These are phyloP conservation scores for Rhyzopertha dominica DNA, from an alignment of 1,140 invertebrate genomes.

Conservation along the genomic window DNA sequence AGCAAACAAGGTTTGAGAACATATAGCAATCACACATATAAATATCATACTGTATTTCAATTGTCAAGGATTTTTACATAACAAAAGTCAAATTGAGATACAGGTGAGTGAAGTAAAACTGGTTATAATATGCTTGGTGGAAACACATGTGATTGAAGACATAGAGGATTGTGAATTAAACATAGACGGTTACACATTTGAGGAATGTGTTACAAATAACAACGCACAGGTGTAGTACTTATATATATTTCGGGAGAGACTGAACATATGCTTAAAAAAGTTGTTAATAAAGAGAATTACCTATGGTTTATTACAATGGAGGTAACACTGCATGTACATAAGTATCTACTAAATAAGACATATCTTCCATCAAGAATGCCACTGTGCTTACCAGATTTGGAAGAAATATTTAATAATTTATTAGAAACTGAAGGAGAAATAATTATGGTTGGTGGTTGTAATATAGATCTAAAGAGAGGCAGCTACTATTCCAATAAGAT, in stretches of 20 bases:
- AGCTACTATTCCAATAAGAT: constrained; percentile 1
- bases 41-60: constrained; percentile 4
- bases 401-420: background rate
- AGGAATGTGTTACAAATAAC: background rate
- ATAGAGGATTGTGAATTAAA: constrained; percentile 1
- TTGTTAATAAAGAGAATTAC: constrained; percentile 6
- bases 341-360: background rate
- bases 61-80: constrained; percentile 2
- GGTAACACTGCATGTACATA: background rate
- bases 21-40: background rate
- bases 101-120: background rate
- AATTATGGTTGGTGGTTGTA: background rate
- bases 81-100: background rate
- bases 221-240: background rate
- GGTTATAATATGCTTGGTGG: background rate
- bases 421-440: background rate
- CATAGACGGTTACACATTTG: background rate
- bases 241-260: background rate
- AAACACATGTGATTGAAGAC: constrained; percentile 4
- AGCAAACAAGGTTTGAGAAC: background rate
- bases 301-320: background rate
- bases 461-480: background rate
- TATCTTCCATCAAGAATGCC: constrained; percentile 5
- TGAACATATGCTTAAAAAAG: background rate
- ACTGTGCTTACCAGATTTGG: background rate